Percentiles rank a stretch among this genome's conserved stretches.
Conservation (phyloP, 2,113 vertebrate species). For the Glaucomys volans region DNA sequence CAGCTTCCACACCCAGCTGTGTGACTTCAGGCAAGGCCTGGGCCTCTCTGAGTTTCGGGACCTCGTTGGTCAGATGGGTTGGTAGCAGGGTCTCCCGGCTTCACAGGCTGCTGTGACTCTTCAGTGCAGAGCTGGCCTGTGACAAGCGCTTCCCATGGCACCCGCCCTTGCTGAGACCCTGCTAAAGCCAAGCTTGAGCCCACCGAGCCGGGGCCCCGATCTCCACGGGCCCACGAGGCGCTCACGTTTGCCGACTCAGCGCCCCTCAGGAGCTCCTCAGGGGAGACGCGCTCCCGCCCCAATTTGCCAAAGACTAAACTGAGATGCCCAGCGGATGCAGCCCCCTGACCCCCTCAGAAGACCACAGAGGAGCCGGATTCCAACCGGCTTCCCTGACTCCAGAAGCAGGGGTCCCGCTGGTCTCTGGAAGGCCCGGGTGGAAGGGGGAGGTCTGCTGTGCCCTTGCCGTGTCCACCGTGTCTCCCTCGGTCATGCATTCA, state of each 20-base stretch:
- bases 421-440: background rate
- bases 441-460: background rate
- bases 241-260: fast-evolving
- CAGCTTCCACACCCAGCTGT: background rate
- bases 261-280: fast-evolving
- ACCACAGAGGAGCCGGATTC: background rate
- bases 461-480: no score
- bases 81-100: background rate
- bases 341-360: background rate
- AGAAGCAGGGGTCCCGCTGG: background rate
- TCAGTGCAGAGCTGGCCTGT: background rate
- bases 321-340: background rate
- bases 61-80: background rate
- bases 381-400: background rate
- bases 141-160: background rate
- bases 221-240: fast-evolving
- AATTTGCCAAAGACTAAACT: background rate
- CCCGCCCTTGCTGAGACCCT: background rate
- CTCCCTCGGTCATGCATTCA: background rate
- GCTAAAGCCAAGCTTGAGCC: no score
- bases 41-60: background rate
- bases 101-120: background rate
- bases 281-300: background rate
- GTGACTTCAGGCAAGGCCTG: background rate
- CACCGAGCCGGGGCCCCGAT: no score